Evolutionary conservation across 2,888 invertebrate genomes (phyloP), one percentile per base, ranked within the genome.

Genomic region (Rambutsinella grinnellia): DNA sequence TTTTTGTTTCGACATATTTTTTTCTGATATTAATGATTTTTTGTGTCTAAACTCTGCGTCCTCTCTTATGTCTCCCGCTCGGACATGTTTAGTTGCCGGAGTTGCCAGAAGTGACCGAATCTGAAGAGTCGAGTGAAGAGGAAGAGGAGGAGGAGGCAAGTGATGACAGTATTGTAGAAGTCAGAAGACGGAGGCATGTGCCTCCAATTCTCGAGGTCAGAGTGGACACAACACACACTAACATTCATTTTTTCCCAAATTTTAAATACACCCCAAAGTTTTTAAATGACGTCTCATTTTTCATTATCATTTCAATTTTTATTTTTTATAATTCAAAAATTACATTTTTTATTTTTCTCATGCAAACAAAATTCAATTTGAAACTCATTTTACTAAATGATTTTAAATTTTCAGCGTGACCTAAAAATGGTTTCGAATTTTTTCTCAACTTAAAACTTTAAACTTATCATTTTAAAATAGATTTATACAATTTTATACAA

Each of bases 81-180:
- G 56, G 68, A 47, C 19, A 23, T 58, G 28, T 72, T 62, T 78
- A 83, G 83, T 77, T 83, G 69, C 83, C 83, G 75, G 82, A 83
- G 56, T 79, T 83, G 71, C 79, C 79, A 57, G 83, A 83, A 70
- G 80, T 82, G 75, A 81, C 83, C 58, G 83, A 83, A 71, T 81
- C 82, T 53, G 83, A 83, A 69, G 83, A 74, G 53, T 81, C 81
- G 60, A 80, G 75, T 78, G 75, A 79, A 28, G 78, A 69, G 56
- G 79, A 79, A 44, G 83, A 83, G 61, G 80, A 79, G 49, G 79
- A 80, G 63, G 79, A 81, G 71, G 69, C 57, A 69, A 79, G 79
- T 79, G 82, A 80, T 76, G 81, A 80, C 61, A 61, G 61, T 19
- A 82, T 80, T 79, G 76, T 81, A 58, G 78, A 81, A 69, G 83